These are phyloP conservation scores for Macaria liturata DNA, from an alignment of 2,888 invertebrate genomes.

Conservation along the genomic window DNA sequence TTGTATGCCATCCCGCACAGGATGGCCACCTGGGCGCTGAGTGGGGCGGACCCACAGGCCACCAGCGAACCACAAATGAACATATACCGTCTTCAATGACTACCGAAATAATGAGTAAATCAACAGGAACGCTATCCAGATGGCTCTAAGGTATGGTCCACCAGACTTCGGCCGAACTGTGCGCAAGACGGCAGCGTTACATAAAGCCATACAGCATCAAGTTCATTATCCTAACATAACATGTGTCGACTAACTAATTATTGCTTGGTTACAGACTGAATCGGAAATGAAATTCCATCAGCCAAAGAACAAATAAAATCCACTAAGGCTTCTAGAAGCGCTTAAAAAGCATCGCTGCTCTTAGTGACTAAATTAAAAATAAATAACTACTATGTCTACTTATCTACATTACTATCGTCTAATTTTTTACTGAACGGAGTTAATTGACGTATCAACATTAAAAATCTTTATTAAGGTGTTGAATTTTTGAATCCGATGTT, in stretches of 20 bases:
- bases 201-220: constrained; percentile 9
- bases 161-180: constrained; percentile 7
- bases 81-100: too few relatives aligned
- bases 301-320: constrained; percentile 3
- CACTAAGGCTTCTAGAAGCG: constrained; percentile 1
- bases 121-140: too few relatives aligned
- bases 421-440: too few relatives aligned
- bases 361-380: constrained; percentile 2
- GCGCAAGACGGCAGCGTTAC: constrained; percentile 4
- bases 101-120: too few relatives aligned
- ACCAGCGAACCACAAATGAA: constrained; percentile 4
- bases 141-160: background rate
- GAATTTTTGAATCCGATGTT: too few relatives aligned
- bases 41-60: constrained; percentile 16
- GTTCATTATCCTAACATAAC: constrained; percentile 12
- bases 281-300: constrained; percentile 5
- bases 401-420: background rate
- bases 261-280: constrained; percentile 12
- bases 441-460: too few relatives aligned
- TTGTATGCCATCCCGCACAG: constrained; percentile 7
- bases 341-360: background rate
- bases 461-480: too few relatives aligned
- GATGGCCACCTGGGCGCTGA: constrained; percentile 6
- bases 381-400: background rate
- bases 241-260: background rate